Evolutionary conservation across 2,797 vertebrate genomes (phyloP).

Genomic region (Peromyscus aztecus): DNA sequence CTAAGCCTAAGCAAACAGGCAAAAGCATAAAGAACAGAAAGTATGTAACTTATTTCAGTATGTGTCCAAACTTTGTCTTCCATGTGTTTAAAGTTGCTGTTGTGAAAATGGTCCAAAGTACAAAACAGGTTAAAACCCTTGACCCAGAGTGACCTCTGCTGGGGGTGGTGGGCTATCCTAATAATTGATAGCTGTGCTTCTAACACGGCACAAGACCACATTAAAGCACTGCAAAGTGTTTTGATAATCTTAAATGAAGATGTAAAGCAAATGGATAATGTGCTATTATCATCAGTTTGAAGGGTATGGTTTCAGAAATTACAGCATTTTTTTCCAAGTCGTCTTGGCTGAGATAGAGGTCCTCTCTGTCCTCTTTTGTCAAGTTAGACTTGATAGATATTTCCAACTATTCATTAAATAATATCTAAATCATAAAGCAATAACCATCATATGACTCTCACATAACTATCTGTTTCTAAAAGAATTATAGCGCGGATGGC

Average conservation of each 20-base stretch:
- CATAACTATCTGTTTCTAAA: constrained; percentile 86
- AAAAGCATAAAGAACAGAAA: not conserved
- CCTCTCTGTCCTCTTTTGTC: constrained; percentile 83
- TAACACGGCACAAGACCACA: not conserved
- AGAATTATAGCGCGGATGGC: constrained; percentile 83
- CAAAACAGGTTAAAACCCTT: constrained; percentile 1
- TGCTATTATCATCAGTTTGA: constrained; percentile 69
- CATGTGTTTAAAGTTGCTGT: constrained; percentile 13
- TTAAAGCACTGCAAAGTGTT: constrained; percentile 41
- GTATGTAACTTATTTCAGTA: not conserved
- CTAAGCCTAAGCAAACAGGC: not conserved
- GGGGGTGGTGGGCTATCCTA: not conserved
- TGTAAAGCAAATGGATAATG: constrained; percentile 65
- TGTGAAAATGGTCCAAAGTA: constrained; percentile 4
- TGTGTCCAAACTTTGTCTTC: not conserved
- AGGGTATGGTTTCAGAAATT: constrained; percentile 74
- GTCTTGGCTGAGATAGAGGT: constrained; percentile 71
- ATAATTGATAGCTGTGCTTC: not conserved
- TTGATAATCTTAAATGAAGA: constrained; percentile 75
- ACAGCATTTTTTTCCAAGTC: constrained; percentile 63
- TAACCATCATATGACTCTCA: constrained; percentile 85
- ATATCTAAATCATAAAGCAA: constrained; percentile 86
- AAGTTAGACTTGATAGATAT: constrained; percentile 82
- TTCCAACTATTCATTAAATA: constrained; percentile 84
- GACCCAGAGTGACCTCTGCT: not conserved